phyloP scores from a whole-genome alignment of 2,797 vertebrate genomes.

The Podargus strigoides region DNA sequence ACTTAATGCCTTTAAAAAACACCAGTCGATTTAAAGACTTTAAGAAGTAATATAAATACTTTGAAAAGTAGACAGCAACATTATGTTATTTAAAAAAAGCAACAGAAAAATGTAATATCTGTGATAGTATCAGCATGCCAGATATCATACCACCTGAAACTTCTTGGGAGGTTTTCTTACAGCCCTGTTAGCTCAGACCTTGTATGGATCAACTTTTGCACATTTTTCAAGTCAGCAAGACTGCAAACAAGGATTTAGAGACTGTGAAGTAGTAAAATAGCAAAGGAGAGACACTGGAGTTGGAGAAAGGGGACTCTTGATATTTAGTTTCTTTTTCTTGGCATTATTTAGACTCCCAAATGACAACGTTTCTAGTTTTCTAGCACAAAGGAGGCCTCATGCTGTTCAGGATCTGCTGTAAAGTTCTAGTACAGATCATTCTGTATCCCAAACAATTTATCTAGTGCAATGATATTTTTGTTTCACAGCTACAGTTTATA shows the following conservation, averaged over 20 bases:
- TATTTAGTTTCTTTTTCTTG: constrained; percentile 68
- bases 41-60: not conserved
- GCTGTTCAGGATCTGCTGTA: constrained; percentile 32
- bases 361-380: constrained; percentile 47
- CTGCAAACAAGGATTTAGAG: constrained; percentile 14
- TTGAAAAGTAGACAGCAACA: constrained; percentile 1
- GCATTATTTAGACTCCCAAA: constrained; percentile 57
- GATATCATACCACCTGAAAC: constrained; percentile 25
- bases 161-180: constrained; percentile 41
- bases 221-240: constrained; percentile 16
- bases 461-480: constrained; percentile 17
- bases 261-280: constrained; percentile 16
- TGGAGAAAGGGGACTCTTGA: constrained; percentile 5
- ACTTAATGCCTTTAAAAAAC: not conserved
- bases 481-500: constrained; percentile 48
- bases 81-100: not conserved
- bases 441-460: constrained; percentile 58
- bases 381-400: constrained; percentile 50
- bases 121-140: constrained; percentile 3
- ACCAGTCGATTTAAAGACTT: not conserved
- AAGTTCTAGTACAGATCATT: constrained; percentile 53
- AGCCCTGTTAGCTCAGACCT: not conserved
- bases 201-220: not conserved
- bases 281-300: not conserved
- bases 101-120: not conserved